Evolutionary conservation across 2,888 invertebrate species (phyloP), one percentile per base, ranked within the genome.

Genomic region (Opisthograptis luteolata): DNA sequence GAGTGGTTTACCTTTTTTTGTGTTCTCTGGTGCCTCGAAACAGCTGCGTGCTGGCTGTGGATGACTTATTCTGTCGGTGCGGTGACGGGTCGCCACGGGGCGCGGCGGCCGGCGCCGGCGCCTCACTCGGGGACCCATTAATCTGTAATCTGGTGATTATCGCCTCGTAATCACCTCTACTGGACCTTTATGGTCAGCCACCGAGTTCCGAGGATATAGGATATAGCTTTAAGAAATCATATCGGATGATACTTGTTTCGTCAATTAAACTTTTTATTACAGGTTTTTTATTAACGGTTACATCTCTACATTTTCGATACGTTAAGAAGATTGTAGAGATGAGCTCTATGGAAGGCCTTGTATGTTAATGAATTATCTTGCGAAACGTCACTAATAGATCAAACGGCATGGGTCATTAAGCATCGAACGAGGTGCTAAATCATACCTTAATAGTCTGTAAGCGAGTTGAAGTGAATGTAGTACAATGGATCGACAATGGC

Each of bases 81-180:
- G n/a, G 32, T 13, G 35, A n/a, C 20, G 24, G 3, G 31, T 10
- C 40, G 9, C 41, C n/a, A 13, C 48, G 19, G 35, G 47, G 22
- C 10, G 34, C 48, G 14, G 31, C 40, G 36, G n/a, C 27, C 50
- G 50, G 43, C 50, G 39, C 39, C 50, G 22, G 31, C 22, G 27
- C 36, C 36, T 4, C 7, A 3, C 27, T 2, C 31, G 9, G 20
- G 6, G 15, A 12, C 0, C 10, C 31, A 12, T 41, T 7, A 15
- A 27, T 37, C 42, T 43, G 31, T 27, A 43, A 49, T 49, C 49
- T 34, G 31, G 27, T 43, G 22, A 48, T 48, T 42, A 49, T 49
- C 49, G 8, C 10, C 37, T 39, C 49, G 37, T 43, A 34, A 49
- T 39, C 42, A 34, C 43, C 14, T 22, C 41, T 19, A 39, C 37